phyloP scores from a whole-genome alignment of 2,888 invertebrate genomes.

The Elegia similella region DNA sequence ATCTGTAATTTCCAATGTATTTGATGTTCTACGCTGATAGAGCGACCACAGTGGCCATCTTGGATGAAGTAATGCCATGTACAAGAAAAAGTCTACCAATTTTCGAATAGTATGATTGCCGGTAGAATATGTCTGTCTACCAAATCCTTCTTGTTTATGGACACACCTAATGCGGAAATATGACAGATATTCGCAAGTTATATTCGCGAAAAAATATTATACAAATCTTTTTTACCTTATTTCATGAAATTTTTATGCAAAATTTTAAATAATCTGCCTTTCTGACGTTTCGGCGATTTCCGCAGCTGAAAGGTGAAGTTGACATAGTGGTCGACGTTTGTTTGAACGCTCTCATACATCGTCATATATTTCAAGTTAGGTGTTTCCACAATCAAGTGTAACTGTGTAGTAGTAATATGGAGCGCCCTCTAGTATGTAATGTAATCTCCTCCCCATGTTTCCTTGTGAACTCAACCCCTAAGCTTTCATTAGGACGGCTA shows the following conservation, averaged over 20 bases:
- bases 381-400: not conserved
- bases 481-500: conserved; percentile 34
- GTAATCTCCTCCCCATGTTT: not conserved
- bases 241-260: no score
- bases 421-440: conserved; percentile 21
- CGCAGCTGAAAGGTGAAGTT: no score
- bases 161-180: not conserved
- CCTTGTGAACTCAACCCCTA: conserved; percentile 29
- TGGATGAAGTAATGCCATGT: not conserved
- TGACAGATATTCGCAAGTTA: no score
- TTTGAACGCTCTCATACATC: no score
- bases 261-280: no score
- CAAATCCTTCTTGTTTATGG: not conserved
- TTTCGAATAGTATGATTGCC: not conserved
- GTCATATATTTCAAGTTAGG: not conserved
- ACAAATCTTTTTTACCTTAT: no score
- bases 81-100: not conserved
- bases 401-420: not conserved
- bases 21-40: not conserved
- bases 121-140: not conserved
- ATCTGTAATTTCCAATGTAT: not conserved
- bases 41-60: not conserved
- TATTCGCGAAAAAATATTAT: no score
- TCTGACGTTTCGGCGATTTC: no score
- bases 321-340: no score